phyloP scores from a whole-genome alignment of 2,888 invertebrate genomes.

The Sceliomorpha sp. region DNA sequence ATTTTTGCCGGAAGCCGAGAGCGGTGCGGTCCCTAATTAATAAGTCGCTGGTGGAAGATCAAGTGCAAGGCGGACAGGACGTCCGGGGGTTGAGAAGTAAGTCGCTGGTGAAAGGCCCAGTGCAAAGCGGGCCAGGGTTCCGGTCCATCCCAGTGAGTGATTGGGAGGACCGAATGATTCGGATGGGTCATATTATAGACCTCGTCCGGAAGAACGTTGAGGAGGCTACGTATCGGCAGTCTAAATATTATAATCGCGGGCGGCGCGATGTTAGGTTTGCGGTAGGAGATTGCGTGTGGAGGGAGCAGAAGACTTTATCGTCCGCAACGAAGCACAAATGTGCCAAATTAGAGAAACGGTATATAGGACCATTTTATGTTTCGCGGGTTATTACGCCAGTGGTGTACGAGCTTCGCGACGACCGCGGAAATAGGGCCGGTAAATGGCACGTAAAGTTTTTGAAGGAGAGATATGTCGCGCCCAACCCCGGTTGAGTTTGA shows the following conservation, averaged over 20 bases:
- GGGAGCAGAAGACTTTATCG: slow-evolving; percentile 29
- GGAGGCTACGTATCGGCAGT: slow-evolving; percentile 23
- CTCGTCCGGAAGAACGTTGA: slow-evolving; percentile 17
- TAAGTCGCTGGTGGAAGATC: too few species aligned
- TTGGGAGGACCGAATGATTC: slow-evolving; percentile 16
- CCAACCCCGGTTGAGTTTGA: too few species aligned
- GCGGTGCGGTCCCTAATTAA: too few species aligned
- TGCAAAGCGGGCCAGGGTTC: background rate
- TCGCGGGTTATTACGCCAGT: background rate
- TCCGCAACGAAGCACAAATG: slow-evolving; percentile 8
- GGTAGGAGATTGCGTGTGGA: slow-evolving; percentile 33
- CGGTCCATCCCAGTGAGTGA: too few species aligned
- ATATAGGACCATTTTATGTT: background rate
- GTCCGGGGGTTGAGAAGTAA: background rate
- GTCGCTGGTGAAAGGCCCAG: background rate
- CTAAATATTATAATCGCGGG: slow-evolving; percentile 41
- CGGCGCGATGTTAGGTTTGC: slow-evolving; percentile 16
- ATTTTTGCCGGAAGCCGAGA: slow-evolving; percentile 47
- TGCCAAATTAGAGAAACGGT: slow-evolving; percentile 7
- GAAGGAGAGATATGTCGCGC: too few species aligned
- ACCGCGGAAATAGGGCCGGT: background rate
- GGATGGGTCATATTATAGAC: slow-evolving; percentile 6
- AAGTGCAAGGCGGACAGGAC: background rate
- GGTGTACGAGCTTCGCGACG: background rate
- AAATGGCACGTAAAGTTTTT: slow-evolving; percentile 7